Base-by-base conservation (phyloP, 1,140 invertebrate species). In the Drepana arcuata region DNA sequence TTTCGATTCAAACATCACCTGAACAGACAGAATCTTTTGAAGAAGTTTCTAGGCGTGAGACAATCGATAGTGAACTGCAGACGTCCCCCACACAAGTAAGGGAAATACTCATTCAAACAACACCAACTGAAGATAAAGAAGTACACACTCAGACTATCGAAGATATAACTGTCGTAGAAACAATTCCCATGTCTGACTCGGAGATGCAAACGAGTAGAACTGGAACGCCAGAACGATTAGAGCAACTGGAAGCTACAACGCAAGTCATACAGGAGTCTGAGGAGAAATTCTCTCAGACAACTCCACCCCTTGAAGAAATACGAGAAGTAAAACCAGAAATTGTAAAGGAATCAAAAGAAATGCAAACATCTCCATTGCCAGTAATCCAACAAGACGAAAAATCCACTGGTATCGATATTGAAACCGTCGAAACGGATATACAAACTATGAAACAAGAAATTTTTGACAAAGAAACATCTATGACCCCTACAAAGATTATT, bases 1-100 rank as follows among this genome's bases (percentile, higher is more conserved):
- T 85, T 42, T 88, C 86, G 7, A 67, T 86, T 11, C 88, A 90
- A 73, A 90, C 89, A 11, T 86, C 86, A 3, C 87, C 87, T 2
- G 86, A 89, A 58, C 56, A 82, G 41, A 58, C 63, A 23, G 66
- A 83, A 9, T 53, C 61, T 49, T 56, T 78, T 9, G 63, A 68
- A 66, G 80, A 73, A 16, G 36, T 51, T 14, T 25, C 56, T 27
- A 70, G 64, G 43, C 67, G 63, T 21, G 74, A 84, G 41, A 86
- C 80, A 2, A 58, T 62, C 7, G 87, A 88, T 48, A 83, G 65
- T 36, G 84, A 84, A 23, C 75, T 86, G 34, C 88, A 89, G 66
- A 89, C 87, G 1, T 79, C 75, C 18, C 80, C 85, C 2, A 84
- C 79, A 21, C 69, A 71, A n/a, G 68, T 81, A 1, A 74, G 52